These are phyloP conservation scores for Chromis chromis DNA, from an alignment of 2,797 vertebrate species.

Conservation along the genomic window DNA sequence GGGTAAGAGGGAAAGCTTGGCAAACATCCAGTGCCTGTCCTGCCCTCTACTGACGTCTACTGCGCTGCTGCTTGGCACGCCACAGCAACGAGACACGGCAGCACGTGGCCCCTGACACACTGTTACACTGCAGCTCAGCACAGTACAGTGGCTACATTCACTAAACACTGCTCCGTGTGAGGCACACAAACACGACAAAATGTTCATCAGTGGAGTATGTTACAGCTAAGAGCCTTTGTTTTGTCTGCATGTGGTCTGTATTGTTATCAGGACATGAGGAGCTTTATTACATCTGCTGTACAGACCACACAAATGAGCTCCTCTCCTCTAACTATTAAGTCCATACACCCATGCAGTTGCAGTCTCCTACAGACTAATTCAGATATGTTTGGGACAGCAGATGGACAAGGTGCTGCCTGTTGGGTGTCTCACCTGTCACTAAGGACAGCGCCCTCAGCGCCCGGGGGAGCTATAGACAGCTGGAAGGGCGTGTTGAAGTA, in stretches of 20 bases:
- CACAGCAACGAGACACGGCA: conserved; percentile 43
- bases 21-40: conserved; percentile 47
- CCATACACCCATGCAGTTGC: no score
- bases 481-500: conserved; percentile 99
- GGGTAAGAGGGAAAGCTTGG: conserved; percentile 56
- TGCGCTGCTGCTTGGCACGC: conserved; percentile 51
- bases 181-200: not conserved
- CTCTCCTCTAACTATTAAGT: not conserved
- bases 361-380: not conserved
- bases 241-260: conserved; percentile 3
- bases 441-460: conserved; percentile 93
- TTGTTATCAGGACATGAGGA: conserved; percentile 9
- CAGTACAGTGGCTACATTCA: conserved; percentile 18
- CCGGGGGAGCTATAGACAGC: conserved; percentile 95
- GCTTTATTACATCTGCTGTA: not conserved
- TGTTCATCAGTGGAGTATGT: conserved; percentile 7
- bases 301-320: not conserved
- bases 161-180: conserved; percentile 8
- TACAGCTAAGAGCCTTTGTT: conserved; percentile 7
- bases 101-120: conserved; percentile 59
- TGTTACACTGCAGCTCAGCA: conserved; percentile 8
- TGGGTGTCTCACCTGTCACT: conserved; percentile 92
- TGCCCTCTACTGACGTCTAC: conserved; percentile 44
- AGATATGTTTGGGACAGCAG: not conserved
- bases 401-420: not conserved